A percentile compares a stretch with the other conserved stretches of the same genome.
phyloP scores from a whole-genome alignment of 2,888 invertebrate genomes.

The Coenonympha glycerion region DNA sequence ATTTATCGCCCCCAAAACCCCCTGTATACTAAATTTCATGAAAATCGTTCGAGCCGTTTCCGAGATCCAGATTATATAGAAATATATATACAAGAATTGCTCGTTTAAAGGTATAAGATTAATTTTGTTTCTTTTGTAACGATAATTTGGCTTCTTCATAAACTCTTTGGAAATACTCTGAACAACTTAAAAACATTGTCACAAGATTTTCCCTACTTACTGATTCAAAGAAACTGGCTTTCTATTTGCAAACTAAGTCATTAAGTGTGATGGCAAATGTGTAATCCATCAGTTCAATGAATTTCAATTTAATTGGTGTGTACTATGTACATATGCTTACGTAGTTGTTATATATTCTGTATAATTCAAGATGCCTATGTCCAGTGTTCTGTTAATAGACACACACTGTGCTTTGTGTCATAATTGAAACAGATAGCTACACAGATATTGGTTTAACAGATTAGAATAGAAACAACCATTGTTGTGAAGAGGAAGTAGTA shows the following conservation, averaged over 20 bases:
- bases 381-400: slow-evolving; percentile 20
- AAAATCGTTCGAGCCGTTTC: too few species aligned
- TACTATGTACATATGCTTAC: not conserved
- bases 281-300: slow-evolving; percentile 3
- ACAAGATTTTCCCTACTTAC: too few species aligned
- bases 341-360: slow-evolving; percentile 1
- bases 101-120: too few species aligned
- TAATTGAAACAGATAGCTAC: not conserved
- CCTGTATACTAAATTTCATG: too few species aligned
- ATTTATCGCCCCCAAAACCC: too few species aligned
- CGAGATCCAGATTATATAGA: too few species aligned
- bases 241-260: slow-evolving; percentile 26
- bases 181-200: too few species aligned
- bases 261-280: not conserved
- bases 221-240: too few species aligned
- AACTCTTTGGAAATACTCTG: too few species aligned
- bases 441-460: slow-evolving; percentile 26
- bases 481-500: not conserved
- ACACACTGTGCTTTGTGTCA: slow-evolving; percentile 17
- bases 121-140: too few species aligned
- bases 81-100: too few species aligned
- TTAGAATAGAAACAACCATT: not conserved
- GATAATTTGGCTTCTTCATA: too few species aligned
- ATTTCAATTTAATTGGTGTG: slow-evolving; percentile 7
- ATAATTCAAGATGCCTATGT: slow-evolving; percentile 2